phyloP scores from a whole-genome alignment of 2,888 invertebrate genomes.

The Caenorhabditis imperialis region DNA sequence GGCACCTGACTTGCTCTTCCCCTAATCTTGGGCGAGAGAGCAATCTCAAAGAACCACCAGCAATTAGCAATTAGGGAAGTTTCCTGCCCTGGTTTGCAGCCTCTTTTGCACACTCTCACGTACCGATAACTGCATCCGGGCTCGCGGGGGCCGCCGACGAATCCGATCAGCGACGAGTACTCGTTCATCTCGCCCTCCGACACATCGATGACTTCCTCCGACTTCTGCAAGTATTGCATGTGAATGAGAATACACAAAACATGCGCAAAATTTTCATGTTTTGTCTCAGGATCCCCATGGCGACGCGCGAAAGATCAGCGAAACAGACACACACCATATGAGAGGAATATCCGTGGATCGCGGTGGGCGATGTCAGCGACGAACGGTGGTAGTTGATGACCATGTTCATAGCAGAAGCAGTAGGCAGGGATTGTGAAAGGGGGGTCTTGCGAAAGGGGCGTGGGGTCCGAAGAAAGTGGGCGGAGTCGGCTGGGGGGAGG shows the following conservation, averaged over 20 bases:
- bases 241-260: too few relatives aligned
- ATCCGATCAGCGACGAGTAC: conserved; percentile 55
- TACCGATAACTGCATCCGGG: conserved; percentile 59
- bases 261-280: too few relatives aligned
- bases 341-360: conserved; percentile 24
- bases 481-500: too few relatives aligned
- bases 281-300: background rate
- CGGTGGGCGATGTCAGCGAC: conserved; percentile 33
- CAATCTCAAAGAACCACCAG: too few relatives aligned
- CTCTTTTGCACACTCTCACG: conserved; percentile 7
- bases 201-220: conserved; percentile 62
- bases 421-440: too few relatives aligned
- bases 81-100: conserved; percentile 10
- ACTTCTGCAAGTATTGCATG: conserved; percentile 53
- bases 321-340: too few relatives aligned
- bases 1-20: too few relatives aligned
- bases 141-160: conserved; percentile 48
- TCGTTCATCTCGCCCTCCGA: conserved; percentile 59
- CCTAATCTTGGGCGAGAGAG: too few relatives aligned
- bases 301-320: too few relatives aligned
- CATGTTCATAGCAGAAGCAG: conserved; percentile 34
- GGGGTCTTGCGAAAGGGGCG: background rate
- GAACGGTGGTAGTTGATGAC: conserved; percentile 27
- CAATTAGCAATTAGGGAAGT: conserved; percentile 26
- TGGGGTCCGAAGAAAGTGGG: too few relatives aligned